Conservation (phyloP, 2,888 invertebrate species). For the Acrocyrtus sp. region DNA sequence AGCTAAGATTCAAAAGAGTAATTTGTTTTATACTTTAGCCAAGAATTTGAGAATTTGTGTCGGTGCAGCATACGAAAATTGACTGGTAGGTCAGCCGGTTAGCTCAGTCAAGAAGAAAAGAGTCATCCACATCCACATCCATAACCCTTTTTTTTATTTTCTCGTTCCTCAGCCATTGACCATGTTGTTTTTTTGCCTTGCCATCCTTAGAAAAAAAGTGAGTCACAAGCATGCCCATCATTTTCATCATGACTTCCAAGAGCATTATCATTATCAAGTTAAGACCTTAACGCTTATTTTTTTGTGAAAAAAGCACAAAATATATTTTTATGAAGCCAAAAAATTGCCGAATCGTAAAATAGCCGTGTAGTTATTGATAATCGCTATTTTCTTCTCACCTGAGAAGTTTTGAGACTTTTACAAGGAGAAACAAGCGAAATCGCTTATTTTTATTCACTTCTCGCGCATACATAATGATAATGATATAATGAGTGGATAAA, state of each 20-base stretch:
- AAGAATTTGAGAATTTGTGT: slow-evolving; percentile 18
- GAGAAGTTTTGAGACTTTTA: not conserved
- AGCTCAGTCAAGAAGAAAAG: slow-evolving; percentile 33
- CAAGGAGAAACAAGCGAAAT: not conserved
- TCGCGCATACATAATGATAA: slow-evolving; percentile 3
- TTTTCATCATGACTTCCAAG: not conserved
- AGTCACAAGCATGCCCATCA: too few species aligned
- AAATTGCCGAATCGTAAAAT: slow-evolving; percentile 32
- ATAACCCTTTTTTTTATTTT: not conserved
- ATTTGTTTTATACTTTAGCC: too few species aligned
- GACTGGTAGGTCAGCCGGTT: slow-evolving; percentile 45
- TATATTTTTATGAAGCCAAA: slow-evolving; percentile 14
- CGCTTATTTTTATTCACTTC: slow-evolving; percentile 2
- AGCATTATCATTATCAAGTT: slow-evolving; percentile 43
- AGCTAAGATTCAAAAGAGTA: too few species aligned
- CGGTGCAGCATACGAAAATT: too few species aligned
- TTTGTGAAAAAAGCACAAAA: too few species aligned
- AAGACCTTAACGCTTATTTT: too few species aligned
- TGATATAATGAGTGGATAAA: slow-evolving; percentile 29
- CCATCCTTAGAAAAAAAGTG: slow-evolving; percentile 13
- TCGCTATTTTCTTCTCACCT: slow-evolving; percentile 35
- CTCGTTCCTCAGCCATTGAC: not conserved
- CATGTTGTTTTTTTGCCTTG: not conserved
- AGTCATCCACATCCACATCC: slow-evolving; percentile 27
- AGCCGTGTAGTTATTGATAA: slow-evolving; percentile 32